Conservation (phyloP, 2,888 invertebrate genomes). For the Vesta saturnalis region DNA sequence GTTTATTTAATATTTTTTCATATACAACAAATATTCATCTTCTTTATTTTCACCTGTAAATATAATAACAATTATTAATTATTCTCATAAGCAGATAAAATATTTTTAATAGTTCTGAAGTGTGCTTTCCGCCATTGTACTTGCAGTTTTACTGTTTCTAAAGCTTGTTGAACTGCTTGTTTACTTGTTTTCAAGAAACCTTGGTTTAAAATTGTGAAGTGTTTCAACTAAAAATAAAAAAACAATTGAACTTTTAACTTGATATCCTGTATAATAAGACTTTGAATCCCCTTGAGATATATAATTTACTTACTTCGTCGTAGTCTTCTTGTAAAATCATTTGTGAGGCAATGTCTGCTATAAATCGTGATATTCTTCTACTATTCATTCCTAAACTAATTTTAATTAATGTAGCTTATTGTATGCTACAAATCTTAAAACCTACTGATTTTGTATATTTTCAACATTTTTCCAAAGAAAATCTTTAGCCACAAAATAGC, state of each 20-base stretch:
- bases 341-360: background rate
- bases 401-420: background rate
- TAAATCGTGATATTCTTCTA: background rate
- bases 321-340: background rate
- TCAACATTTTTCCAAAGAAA: conserved; percentile 74
- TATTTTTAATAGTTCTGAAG: background rate
- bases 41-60: no score
- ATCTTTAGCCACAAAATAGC: conserved; percentile 76
- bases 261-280: no score
- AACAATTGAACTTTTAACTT: background rate
- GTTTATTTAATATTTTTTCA: no score
- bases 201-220: background rate
- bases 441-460: conserved; percentile 74
- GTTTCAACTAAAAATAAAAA: background rate
- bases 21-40: no score
- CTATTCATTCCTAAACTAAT: background rate
- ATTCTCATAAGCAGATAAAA: background rate
- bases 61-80: no score
- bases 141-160: background rate
- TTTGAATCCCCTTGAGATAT: background rate
- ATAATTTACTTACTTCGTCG: background rate
- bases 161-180: background rate
- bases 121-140: background rate
- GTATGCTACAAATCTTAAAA: background rate
- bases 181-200: background rate